Conservation (phyloP, 2,797 vertebrate genomes). For the Enteromius fasciolatus region DNA sequence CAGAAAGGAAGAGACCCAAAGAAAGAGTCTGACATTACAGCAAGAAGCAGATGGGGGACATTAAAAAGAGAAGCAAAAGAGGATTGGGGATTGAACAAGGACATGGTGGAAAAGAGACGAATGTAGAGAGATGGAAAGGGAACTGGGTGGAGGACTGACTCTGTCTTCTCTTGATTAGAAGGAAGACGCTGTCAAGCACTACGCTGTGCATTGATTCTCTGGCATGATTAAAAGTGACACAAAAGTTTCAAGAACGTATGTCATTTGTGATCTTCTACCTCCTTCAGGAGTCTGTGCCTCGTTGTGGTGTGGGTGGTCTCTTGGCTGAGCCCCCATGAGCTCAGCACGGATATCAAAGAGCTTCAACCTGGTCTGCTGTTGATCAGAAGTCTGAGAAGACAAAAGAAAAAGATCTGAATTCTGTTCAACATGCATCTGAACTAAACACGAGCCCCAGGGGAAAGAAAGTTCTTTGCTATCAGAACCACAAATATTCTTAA, state of each 20-base stretch:
- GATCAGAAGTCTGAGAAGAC: conserved; percentile 35
- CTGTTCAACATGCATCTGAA: conserved; percentile 7
- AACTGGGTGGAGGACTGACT: conserved; percentile 37
- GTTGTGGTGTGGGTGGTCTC: conserved; percentile 57
- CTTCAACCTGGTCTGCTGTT: conserved; percentile 41
- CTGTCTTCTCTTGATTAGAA: conserved; percentile 55
- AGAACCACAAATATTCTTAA: conserved; percentile 11
- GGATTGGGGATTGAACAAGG: conserved; percentile 43
- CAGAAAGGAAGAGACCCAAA: conserved; percentile 20
- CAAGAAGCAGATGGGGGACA: conserved; percentile 34
- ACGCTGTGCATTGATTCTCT: conserved; percentile 49
- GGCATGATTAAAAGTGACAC: conserved; percentile 60
- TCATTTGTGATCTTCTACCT: conserved; percentile 47
- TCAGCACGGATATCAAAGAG: conserved; percentile 44
- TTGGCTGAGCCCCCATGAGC: conserved; percentile 48
- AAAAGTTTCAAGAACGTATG: conserved; percentile 45
- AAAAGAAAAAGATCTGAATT: conserved; percentile 11
- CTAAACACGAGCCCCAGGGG: background rate
- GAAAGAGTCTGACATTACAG: conserved; percentile 28
- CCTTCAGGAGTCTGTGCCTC: conserved; percentile 39
- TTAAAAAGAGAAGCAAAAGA: conserved; percentile 41
- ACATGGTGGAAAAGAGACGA: conserved; percentile 18
- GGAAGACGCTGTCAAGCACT: conserved; percentile 47
- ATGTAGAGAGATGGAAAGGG: conserved; percentile 23
- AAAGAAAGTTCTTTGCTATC: background rate